Evolutionary conservation across 1,140 invertebrate species (phyloP).

Genomic region (Reticulitermes speratus): DNA sequence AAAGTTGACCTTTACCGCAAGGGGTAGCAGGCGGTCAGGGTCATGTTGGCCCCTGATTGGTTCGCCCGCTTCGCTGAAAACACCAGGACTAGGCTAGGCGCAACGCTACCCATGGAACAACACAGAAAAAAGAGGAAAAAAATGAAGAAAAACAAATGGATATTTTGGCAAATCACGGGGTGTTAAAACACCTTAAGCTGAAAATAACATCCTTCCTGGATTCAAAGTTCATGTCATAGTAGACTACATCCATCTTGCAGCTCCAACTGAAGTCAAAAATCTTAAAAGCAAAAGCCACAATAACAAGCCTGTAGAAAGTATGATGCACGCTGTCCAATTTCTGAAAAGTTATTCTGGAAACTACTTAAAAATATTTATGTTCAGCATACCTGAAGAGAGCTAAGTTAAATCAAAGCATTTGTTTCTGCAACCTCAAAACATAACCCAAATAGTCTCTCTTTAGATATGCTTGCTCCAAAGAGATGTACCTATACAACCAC

Average conservation of each 20-base stretch:
- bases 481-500: not conserved
- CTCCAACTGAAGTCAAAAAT: not conserved
- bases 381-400: not conserved
- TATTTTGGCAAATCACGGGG: conserved; percentile 24
- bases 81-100: conserved; percentile 35
- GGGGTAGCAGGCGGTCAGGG: conserved; percentile 35
- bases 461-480: not conserved
- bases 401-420: not conserved
- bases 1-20: conserved; percentile 37
- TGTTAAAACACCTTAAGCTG: conserved; percentile 19
- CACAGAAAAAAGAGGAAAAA: conserved; percentile 38
- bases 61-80: conserved; percentile 32
- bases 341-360: not conserved
- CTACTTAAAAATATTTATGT: not conserved
- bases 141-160: conserved; percentile 34
- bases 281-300: not conserved
- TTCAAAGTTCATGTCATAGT: not conserved
- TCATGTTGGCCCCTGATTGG: conserved; percentile 36
- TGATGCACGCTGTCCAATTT: not conserved
- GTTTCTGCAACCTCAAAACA: not conserved
- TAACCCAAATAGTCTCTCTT: no score
- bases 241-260: not conserved
- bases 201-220: not conserved
- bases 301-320: not conserved
- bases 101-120: conserved; percentile 37